Conservation (phyloP, 2,888 invertebrate species). For the Caenorhabditis becei region DNA sequence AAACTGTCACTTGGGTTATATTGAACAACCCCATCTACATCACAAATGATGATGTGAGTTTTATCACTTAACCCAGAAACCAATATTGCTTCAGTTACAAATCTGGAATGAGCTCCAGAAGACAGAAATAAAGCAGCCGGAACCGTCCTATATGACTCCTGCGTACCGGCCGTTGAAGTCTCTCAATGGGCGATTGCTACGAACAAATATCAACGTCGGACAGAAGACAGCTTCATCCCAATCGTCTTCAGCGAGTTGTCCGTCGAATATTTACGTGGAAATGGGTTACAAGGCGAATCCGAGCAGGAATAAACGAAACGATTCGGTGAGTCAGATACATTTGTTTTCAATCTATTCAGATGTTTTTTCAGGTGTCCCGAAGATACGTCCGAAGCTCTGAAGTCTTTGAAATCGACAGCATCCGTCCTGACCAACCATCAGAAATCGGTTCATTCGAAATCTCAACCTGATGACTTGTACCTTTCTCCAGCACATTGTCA, state of each 20-base stretch:
- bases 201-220: conserved; percentile 95
- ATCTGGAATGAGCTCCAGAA: conserved; percentile 81
- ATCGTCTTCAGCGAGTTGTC: conserved; percentile 64
- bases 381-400: conserved; percentile 40
- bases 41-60: conserved; percentile 92
- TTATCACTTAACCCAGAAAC: not conserved
- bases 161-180: conserved; percentile 92
- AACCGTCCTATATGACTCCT: conserved; percentile 85
- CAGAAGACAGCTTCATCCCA: conserved; percentile 31
- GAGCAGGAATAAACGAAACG: conserved; percentile 50
- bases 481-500: conserved; percentile 2
- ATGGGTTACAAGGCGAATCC: conserved; percentile 80
- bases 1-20: conserved; percentile 99
- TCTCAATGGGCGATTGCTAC: conserved; percentile 92
- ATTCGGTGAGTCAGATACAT: conserved; percentile 44
- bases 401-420: conserved; percentile 60
- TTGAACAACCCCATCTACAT: conserved; percentile 98
- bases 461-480: not conserved
- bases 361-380: conserved; percentile 30
- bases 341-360: too few species aligned
- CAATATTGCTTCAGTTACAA: conserved; percentile 73
- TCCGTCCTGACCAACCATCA: conserved; percentile 40
- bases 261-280: conserved; percentile 78
- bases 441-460: conserved; percentile 22
- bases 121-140: conserved; percentile 73